phyloP scores from a whole-genome alignment of 1,140 invertebrate species.

The Pseudobourletiella spinata region DNA sequence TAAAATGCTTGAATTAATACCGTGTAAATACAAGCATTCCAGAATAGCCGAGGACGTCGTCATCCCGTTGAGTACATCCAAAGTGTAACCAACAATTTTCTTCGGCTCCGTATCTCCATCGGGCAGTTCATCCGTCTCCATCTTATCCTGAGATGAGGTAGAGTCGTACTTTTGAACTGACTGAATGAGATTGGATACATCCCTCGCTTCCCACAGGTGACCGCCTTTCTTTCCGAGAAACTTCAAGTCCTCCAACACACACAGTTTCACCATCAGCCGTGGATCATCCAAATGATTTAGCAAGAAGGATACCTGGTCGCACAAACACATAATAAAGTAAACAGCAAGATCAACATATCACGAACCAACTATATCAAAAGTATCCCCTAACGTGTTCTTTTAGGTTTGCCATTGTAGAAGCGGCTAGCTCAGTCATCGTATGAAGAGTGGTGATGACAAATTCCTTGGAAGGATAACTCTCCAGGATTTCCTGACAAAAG shows the following conservation, averaged over 20 bases:
- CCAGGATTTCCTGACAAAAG: constrained; percentile 70
- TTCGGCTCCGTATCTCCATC: not conserved
- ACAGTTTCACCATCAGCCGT: constrained; percentile 59
- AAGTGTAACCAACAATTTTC: constrained; percentile 21
- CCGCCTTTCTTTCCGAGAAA: constrained; percentile 63
- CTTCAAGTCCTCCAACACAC: constrained; percentile 63
- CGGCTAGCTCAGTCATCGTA: constrained; percentile 77
- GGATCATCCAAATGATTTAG: constrained; percentile 53
- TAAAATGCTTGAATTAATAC: too few relatives aligned
- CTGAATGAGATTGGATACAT: constrained; percentile 54
- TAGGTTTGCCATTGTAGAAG: constrained; percentile 79
- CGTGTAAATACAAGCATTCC: constrained; percentile 20
- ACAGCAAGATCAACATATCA: too few relatives aligned
- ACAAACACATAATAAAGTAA: too few relatives aligned
- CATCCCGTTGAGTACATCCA: constrained; percentile 32
- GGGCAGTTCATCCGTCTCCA: constrained; percentile 22
- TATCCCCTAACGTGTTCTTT: constrained; percentile 65
- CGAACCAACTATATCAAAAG: constrained; percentile 1
- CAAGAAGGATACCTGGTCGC: constrained; percentile 51
- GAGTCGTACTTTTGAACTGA: constrained; percentile 17
- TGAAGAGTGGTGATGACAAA: constrained; percentile 78
- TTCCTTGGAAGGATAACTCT: constrained; percentile 76
- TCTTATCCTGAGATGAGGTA: constrained; percentile 24
- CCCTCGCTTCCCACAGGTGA: constrained; percentile 67
- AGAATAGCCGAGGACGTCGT: constrained; percentile 26